Percentiles rank a stretch among this genome's conserved stretches.
Conservation (phyloP, 2,888 invertebrate genomes). For the Drosophila setosimentum region DNA sequence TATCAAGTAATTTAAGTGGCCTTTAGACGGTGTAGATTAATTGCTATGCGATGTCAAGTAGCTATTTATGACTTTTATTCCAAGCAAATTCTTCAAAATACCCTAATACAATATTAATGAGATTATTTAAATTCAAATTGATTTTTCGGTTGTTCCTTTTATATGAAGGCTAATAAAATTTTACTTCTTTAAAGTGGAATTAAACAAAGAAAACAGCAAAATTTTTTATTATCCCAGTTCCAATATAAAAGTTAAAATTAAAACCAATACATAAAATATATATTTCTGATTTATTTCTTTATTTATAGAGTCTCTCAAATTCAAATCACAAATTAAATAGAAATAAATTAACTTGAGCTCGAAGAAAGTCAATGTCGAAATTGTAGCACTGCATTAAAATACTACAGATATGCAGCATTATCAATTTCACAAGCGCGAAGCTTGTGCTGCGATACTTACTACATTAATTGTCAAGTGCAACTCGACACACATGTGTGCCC, state of each 20-base stretch:
- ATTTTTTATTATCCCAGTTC: too few relatives aligned
- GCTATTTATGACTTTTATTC: too few relatives aligned
- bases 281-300: not conserved
- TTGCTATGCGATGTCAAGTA: too few relatives aligned
- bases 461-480: slow-evolving; percentile 17
- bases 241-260: not conserved
- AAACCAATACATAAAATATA: not conserved
- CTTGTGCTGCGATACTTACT: slow-evolving; percentile 2
- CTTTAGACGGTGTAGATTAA: not conserved
- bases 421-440: slow-evolving; percentile 20
- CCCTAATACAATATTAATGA: not conserved
- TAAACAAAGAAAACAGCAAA: not conserved
- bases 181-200: not conserved
- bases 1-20: not conserved
- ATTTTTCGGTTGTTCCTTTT: not conserved
- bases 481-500: slow-evolving; percentile 3
- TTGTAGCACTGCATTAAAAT: not conserved
- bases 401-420: slow-evolving; percentile 4
- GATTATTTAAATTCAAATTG: not conserved
- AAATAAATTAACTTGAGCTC: not conserved
- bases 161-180: not conserved
- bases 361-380: slow-evolving; percentile 13
- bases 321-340: not conserved
- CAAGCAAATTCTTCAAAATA: not conserved
- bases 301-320: not conserved